A percentile compares a stretch with the other conserved stretches of the same genome.
These are phyloP conservation scores for Ditylenchus weischeri DNA, from an alignment of 2,888 invertebrate species.

Conservation along the genomic window DNA sequence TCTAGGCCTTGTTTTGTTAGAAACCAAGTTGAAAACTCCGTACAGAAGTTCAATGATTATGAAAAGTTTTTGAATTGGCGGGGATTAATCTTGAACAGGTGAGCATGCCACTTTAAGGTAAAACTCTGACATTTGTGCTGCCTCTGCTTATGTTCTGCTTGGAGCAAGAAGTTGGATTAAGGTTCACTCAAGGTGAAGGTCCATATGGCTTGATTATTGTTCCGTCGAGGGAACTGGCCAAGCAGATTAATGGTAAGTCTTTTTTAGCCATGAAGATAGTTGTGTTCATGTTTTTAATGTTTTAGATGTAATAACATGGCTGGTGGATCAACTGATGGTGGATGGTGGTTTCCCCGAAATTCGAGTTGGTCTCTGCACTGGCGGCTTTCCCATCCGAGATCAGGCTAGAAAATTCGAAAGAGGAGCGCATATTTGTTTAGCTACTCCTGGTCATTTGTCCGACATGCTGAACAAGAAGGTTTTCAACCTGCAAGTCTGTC, in stretches of 20 bases:
- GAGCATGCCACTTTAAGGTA: too few species aligned
- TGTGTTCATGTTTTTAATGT: not conserved
- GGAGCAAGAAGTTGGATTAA: slow-evolving; percentile 87
- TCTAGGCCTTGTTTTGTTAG: too few species aligned
- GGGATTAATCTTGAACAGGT: too few species aligned
- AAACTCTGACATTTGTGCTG: slow-evolving; percentile 92
- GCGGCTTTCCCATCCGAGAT: slow-evolving; percentile 88
- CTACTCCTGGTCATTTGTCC: slow-evolving; percentile 94
- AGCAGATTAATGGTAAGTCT: slow-evolving; percentile 75
- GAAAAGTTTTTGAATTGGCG: too few species aligned
- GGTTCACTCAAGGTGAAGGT: slow-evolving; percentile 76
- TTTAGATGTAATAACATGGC: slow-evolving; percentile 76
- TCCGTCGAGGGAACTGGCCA: slow-evolving; percentile 92
- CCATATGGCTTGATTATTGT: slow-evolving; percentile 86
- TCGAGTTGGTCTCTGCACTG: slow-evolving; percentile 85
- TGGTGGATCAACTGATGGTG: slow-evolving; percentile 71
- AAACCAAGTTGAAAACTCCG: too few species aligned
- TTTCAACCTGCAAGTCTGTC: slow-evolving; percentile 82
- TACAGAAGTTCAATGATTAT: too few species aligned
- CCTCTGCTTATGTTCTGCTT: slow-evolving; percentile 92
- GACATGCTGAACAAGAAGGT: slow-evolving; percentile 98
- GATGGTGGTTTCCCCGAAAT: slow-evolving; percentile 76
- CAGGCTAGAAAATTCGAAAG: slow-evolving; percentile 65
- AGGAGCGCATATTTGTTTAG: slow-evolving; percentile 96
- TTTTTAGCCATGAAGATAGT: too few species aligned